Evolutionary conservation across 2,888 invertebrate genomes (phyloP).

Genomic region (Cryptophagus acutangulus): DNA sequence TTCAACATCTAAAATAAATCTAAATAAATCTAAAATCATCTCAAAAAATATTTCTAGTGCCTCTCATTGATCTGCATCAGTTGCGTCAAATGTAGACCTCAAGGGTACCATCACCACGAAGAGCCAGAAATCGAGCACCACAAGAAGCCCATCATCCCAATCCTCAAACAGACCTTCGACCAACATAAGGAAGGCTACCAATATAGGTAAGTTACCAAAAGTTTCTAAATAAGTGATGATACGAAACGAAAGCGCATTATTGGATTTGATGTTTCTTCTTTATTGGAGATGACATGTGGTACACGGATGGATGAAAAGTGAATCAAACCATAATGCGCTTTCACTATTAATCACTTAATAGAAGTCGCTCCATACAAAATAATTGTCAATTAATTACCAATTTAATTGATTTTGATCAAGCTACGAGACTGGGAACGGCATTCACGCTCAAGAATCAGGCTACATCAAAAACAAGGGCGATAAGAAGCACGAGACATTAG

Average conservation of each 20-base stretch:
- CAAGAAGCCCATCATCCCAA: slow-evolving; percentile 52
- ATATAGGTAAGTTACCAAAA: slow-evolving; percentile 52
- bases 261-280: too few relatives aligned
- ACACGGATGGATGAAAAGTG: too few relatives aligned
- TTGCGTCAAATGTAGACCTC: too few relatives aligned
- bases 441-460: slow-evolving; percentile 65
- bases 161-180: slow-evolving; percentile 53
- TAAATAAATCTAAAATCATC: background rate
- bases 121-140: slow-evolving; percentile 47
- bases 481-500: slow-evolving; percentile 61
- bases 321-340: too few relatives aligned
- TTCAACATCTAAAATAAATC: slow-evolving; percentile 1
- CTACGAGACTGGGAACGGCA: slow-evolving; percentile 72
- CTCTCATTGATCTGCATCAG: too few relatives aligned
- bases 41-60: too few relatives aligned
- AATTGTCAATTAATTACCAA: too few relatives aligned
- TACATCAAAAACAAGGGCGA: slow-evolving; percentile 65
- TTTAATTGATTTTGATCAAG: slow-evolving; percentile 39
- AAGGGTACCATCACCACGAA: slow-evolving; percentile 39
- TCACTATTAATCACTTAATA: too few relatives aligned
- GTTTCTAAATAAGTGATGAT: too few relatives aligned
- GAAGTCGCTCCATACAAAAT: too few relatives aligned
- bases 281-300: too few relatives aligned
- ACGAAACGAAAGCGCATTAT: too few relatives aligned
- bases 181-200: slow-evolving; percentile 58